Base-by-base conservation (phyloP, 2,797 vertebrate species). In the Clarias pachynema region DNA sequence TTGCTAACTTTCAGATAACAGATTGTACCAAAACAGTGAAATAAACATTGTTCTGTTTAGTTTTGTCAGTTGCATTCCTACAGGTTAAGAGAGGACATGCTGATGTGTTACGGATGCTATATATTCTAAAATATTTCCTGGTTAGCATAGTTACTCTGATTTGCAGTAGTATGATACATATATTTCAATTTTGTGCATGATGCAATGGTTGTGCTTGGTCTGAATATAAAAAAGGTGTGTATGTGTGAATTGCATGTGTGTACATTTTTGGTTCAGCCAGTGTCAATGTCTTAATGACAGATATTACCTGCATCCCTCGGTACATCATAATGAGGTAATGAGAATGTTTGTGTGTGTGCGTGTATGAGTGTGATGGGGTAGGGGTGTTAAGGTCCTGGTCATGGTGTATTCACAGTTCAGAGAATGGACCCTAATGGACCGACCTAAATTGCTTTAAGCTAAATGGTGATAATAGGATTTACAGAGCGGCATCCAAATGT, bases 241-340 rank as follows among this genome's bases (percentile, higher is more conserved):
- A 72, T 56, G n/a, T 29, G 24, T 49, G 57, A 59, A 72, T 24
- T 82, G 22, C 85, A 63, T 77, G 66, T 24, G 44, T 37, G 22
- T 57, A 37, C 79, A 87, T 89, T 88, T 89, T 86, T 84, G 89
- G 88, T 92, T 93, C 91, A 91, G 91, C 89, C 87, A 88, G 89
- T 86, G 92, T 92, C 91, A 91, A 93, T 89, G 88, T 90, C 90
- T 92, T 95, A 95, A 95, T 94, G 93, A 95, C 93, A 89, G 89
- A 93, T 92, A 94, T 94, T 94, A 95, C 94, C 94, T 94, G 92
- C 90, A 91, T 89, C 92, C 90, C 93, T 88, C 89, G 91, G 91
- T 69, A 93, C 92, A 91, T 93, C 93, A 91, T 95, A 94, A 95
- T 93, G 93, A 94, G 93, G 91, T 94, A 95, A 95, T 95, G 93